These are phyloP conservation scores for Pao palembangensis DNA, from an alignment of 2,113 vertebrate genomes.

Conservation along the genomic window DNA sequence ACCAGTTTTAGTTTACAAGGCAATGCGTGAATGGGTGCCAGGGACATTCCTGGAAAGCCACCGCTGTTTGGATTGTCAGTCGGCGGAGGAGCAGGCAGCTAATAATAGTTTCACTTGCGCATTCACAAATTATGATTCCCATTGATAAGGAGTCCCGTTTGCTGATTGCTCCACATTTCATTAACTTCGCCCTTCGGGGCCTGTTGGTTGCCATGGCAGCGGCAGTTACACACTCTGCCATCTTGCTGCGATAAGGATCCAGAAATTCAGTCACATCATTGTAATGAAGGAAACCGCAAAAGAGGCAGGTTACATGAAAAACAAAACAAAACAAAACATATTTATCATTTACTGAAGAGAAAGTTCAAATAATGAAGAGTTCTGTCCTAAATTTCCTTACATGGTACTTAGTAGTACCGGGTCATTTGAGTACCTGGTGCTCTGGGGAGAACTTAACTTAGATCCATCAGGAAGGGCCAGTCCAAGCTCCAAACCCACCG, in stretches of 20 bases:
- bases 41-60: slow-evolving; percentile 43
- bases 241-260: slow-evolving; percentile 28
- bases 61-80: slow-evolving; percentile 32
- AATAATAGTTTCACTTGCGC: slow-evolving; percentile 36
- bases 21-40: slow-evolving; percentile 1
- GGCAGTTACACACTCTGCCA: slow-evolving; percentile 21
- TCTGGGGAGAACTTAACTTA: too few species aligned
- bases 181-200: slow-evolving; percentile 20
- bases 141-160: slow-evolving; percentile 47
- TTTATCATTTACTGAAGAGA: too few species aligned
- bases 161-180: slow-evolving; percentile 33
- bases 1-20: slow-evolving; percentile 10
- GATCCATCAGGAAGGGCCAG: background rate
- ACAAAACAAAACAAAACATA: background rate
- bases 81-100: slow-evolving; percentile 26
- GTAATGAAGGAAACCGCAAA: background rate
- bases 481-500: slow-evolving; percentile 3
- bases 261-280: slow-evolving; percentile 37
- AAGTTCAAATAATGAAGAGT: too few species aligned
- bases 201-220: slow-evolving; percentile 44
- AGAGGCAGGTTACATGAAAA: background rate
- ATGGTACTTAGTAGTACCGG: too few species aligned
- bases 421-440: too few species aligned
- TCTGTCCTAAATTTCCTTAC: too few species aligned
- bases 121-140: slow-evolving; percentile 37